Evolutionary conservation across 2,113 vertebrate genomes (phyloP), one percentile per base, ranked within the genome.

Genomic region (Diphyllodes magnificus): DNA sequence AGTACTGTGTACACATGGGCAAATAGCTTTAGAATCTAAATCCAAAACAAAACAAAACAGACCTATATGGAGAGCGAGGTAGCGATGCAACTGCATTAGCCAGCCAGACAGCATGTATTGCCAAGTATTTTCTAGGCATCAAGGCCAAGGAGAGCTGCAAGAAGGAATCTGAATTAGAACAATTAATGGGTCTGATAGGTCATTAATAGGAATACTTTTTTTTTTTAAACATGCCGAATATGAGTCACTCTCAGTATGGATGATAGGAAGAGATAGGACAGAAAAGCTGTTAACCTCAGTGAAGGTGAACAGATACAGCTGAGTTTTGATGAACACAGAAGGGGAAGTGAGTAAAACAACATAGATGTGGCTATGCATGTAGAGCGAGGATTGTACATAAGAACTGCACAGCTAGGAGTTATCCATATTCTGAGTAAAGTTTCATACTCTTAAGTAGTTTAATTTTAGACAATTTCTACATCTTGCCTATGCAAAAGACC

Each of bases 91-190:
- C 28, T 65, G 78, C 88, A 21, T 96, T 92, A 93, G 85, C 89
- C 90, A 90, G 93, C 16, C 93, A 76, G 85, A 50, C 88, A 77
- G 71, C 11, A 8, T 4, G 10, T 47, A 42, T 86, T 95, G 95
- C 95, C 96, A 96, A 95, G 19, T 66, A 90, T 94, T 94, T 93
- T 54, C 82, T 90, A 90, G 64, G 33, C 79, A 63, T 73, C 45
- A 5, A 49, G 24, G 95, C 86, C 95, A 96, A 96, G 85, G 33
- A 93, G 33, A 93, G 63, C 73, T 85, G 60, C 0, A 33, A 88
- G 85, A 57, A 93, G 59, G 68, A 92, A 80, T 94, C 53, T 61
- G 71, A 88, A 78, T 53, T 40, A 89, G 63, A 93, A 73, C 75
- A 90, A 77, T 40, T 59, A 90, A 39, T 10, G 3, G 2, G 45